phyloP scores from a whole-genome alignment of 37 sponge, comb jelly and placozoan species.

The Tethya wilhelma region DNA sequence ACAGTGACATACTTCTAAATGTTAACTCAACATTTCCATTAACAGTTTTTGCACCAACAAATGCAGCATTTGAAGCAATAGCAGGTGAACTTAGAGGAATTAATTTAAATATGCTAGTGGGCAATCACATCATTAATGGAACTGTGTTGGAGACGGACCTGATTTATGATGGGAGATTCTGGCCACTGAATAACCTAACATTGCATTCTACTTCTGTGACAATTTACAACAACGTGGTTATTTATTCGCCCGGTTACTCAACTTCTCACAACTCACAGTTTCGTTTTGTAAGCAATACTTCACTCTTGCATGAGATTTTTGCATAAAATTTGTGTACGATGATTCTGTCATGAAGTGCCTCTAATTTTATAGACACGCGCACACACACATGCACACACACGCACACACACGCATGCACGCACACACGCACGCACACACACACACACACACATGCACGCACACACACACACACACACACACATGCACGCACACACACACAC shows the following conservation, averaged over 20 bases:
- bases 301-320: no score
- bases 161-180: neutral
- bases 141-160: constrained; percentile 10
- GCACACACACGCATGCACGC: no score
- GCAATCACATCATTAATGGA: constrained; percentile 46
- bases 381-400: no score
- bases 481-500: no score
- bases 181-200: neutral
- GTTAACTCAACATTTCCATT: constrained; percentile 18
- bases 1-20: neutral
- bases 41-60: constrained; percentile 53
- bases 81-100: neutral
- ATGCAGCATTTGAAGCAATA: constrained; percentile 38
- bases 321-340: neutral
- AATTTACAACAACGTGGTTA: neutral
- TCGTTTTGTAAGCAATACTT: no score
- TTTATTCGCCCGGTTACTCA: no score
- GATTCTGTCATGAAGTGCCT: no score
- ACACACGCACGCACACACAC: no score
- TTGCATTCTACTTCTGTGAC: constrained; percentile 25
- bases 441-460: no score
- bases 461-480: no score
- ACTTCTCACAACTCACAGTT: no score
- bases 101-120: constrained; percentile 8
- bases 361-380: no score